phyloP scores from a whole-genome alignment of 2,113 vertebrate species.

The Coturnix japonica region DNA sequence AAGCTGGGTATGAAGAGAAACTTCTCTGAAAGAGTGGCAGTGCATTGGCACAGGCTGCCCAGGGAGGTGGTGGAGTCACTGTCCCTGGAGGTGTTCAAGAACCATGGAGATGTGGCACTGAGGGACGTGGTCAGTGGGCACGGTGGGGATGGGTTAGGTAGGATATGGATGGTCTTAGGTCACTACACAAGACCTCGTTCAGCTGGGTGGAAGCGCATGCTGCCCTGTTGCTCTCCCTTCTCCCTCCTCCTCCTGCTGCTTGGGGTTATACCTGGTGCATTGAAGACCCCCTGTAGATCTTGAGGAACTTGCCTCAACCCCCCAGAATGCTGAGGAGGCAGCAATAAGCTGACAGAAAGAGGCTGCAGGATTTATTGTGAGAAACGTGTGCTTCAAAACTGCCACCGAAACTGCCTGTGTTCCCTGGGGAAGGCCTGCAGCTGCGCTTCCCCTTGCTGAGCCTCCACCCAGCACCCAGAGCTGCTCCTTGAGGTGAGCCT shows the following conservation, averaged over 20 bases:
- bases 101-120: too few relatives aligned
- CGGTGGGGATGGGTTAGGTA: too few relatives aligned
- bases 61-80: too few relatives aligned
- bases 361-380: neutral
- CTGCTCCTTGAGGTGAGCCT: neutral
- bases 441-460: conserved; percentile 17
- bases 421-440: conserved; percentile 19
- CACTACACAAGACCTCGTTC: neutral
- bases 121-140: too few relatives aligned
- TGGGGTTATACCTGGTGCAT: neutral
- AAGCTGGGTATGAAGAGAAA: too few relatives aligned
- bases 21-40: too few relatives aligned
- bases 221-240: neutral
- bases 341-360: neutral
- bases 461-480: neutral
- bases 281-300: neutral
- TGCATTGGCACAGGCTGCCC: too few relatives aligned
- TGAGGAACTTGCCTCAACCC: rapidly evolving
- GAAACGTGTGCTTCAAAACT: conserved; percentile 27
- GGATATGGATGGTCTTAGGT: too few relatives aligned
- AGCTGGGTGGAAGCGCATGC: neutral
- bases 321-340: neutral
- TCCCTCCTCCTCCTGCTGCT: neutral
- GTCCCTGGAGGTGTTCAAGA: too few relatives aligned
- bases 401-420: conserved; percentile 32